Base-by-base conservation (phyloP, 2,113 vertebrate genomes). In the Ameiurus melas region DNA sequence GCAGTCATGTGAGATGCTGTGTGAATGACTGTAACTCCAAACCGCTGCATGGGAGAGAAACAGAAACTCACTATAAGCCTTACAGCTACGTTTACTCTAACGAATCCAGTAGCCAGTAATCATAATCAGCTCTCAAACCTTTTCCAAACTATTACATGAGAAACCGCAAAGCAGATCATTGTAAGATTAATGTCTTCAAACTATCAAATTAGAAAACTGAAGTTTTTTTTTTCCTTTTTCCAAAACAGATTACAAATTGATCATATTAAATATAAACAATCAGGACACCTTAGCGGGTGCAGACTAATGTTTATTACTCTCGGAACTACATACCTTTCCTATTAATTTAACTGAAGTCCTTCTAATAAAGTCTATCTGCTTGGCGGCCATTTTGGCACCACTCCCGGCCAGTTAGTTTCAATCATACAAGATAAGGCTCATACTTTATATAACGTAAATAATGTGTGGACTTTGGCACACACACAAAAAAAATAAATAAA, bases 21-120 rank as follows among this genome's bases (percentile, higher is more conserved):
- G 83, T 91, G 80, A 87, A 89, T 82, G 89, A 85, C 58, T 86
- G 79, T 70, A 73, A 88, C 77, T 89, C 82, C 89, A 90, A 87
- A 89, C 87, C 66, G 14, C 79, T 85, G 82, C 68, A 87, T 83
- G 33, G 36, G 27, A 62, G 47, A 20, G 81, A 25, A 33, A 86
- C 25, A 30, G 30, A 86, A 66, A 80, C 60, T 62, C 30, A 33
- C 22, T 43, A 75, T 43, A 73, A 71, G 47, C n/a, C 27, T 82
- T n/a, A 58, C 10, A 19, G 53, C 5, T 58, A 58, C 5, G 13
- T 82, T 82, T 36, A 33, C 75, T 53, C 27, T 16, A 55, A 55
- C 55, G n/a, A 79, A 79, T 55, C n/a, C n/a, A n/a, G n/a, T n/a
- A n/a, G n/a, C 43, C 43, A 5, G n/a, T 10, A 62, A 62, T 12